phyloP scores from a whole-genome alignment of 2,113 vertebrate genomes.

The Motacilla tschutschensis region DNA sequence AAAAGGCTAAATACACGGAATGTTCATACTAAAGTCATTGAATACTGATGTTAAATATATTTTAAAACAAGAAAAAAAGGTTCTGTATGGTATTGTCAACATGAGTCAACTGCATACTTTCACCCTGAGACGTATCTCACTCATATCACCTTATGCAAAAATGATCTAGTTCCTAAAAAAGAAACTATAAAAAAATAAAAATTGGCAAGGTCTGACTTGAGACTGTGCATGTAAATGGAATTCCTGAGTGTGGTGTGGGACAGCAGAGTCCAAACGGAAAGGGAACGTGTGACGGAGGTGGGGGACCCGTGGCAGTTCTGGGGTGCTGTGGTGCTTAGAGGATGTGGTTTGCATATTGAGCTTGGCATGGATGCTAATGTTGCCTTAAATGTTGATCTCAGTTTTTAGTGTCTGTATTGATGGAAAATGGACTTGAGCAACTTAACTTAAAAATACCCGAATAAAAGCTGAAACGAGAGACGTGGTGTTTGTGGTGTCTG shows the following conservation, averaged over 20 bases:
- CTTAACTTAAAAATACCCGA: slow-evolving; percentile 48
- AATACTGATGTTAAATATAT: neutral
- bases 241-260: neutral
- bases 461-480: slow-evolving; percentile 40
- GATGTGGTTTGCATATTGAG: slow-evolving; percentile 26
- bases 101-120: neutral
- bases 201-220: neutral
- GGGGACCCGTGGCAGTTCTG: neutral
- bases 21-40: neutral
- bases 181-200: neutral
- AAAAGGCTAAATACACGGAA: neutral
- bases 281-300: slow-evolving; percentile 6
- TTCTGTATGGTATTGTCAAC: neutral
- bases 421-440: slow-evolving; percentile 58
- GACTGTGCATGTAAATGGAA: neutral
- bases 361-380: slow-evolving; percentile 52
- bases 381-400: slow-evolving; percentile 63
- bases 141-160: neutral
- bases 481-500: slow-evolving; percentile 12
- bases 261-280: neutral
- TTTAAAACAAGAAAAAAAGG: neutral
- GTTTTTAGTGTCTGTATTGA: slow-evolving; percentile 53
- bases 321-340: slow-evolving; percentile 35
- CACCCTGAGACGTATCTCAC: neutral
- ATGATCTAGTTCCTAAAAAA: neutral